Evolutionary conservation across 2,888 invertebrate species (phyloP), one percentile per base, ranked within the genome.

Genomic region (Drosophila affinis): DNA sequence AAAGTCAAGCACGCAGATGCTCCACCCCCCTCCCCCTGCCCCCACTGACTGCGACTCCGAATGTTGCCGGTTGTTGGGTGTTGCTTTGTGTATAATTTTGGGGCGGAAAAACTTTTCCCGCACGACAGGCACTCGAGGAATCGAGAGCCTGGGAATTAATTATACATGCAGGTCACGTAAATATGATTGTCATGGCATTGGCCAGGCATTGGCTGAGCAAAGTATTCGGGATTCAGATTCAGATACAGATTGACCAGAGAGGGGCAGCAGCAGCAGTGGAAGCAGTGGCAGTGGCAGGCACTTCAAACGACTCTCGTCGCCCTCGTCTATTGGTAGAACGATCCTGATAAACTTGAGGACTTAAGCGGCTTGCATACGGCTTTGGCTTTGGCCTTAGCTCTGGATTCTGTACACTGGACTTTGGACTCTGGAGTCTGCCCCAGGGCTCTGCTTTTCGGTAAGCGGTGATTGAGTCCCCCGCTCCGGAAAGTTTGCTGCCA

Each of bases 161-260:
- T 85, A 85, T 88, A 88, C 85, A 85, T 85, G 88, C 85, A 85
- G 85, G 85, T 88, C 85, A 85, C 85, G 85, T 87, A 88, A 87
- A 88, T 85, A 88, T 84, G 85, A 85, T 85, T 85, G 89, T 87
- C 88, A 81, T 85, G 87, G 87, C 75, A 57, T 53, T 34, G 57
- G 44, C 53, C 18, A 52, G 24, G 45, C n/a, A n/a, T n/a, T n/a
- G n/a, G 39, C 10, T n/a, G 47, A 62, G 53, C 51, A 46, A 51
- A 72, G 75, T 12, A 34, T 34, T 34, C 34, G n/a, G 39, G 7
- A n/a, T 39, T 39, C 39, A 39, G 39, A 39, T 39, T n/a, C 39
- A 63, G 61, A 62, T 75, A 62, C 58, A 62, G 72, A 76, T 75
- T 75, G 76, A 75, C 75, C 75, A 62, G 61, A 14, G 39, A 14